Evolutionary conservation across 2,888 invertebrate species (phyloP), one percentile per base, ranked within the genome.

Genomic region (Schrankia costaestrigalis): DNA sequence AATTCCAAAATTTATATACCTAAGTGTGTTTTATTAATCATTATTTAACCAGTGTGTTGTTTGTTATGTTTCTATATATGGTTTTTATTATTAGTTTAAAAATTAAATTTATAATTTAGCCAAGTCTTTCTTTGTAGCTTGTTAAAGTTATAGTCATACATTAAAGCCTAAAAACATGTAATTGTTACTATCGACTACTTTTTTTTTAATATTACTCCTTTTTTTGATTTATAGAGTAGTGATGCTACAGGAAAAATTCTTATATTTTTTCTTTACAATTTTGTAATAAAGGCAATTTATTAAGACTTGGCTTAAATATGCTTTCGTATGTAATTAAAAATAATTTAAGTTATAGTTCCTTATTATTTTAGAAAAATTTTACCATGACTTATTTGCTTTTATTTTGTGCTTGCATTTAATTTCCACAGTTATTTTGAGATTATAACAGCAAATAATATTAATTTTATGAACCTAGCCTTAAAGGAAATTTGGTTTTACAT

Each of bases 1-100:
- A 76, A 63, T 62, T 65, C 71, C 66, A 69, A 74, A 75, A 63
- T 63, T 56, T 58, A 56, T 59, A 53, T 56, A 29, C 48, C 19
- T 38, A 56, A 44, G 51, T 62, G 57, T 63, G 56, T 64, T 63
- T 22, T n/a, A n/a, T 43, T 61, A 55, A 54, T 51, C 28, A 39
- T 44, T 49, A 52, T 51, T 63, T 58, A 46, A 44, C 39, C 41
- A 48, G 54, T 44, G 52, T 63, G 59, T 62, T 63, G 56, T 58
- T 60, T 64, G 65, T 66, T 66, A 56, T 48, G 58, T 63, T 60
- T 58, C 29, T 52, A 46, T 43, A 35, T 35, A 38, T 37, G 34
- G 40, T 41, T 44, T 21, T 47, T 42, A 19, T 34, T 38, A 43
- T 43, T 43, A 25, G 26, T 35, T 25, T 10, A 23, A 11, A 28